Base-by-base conservation (phyloP, 2,113 vertebrate genomes). In the Arenaria interpres region DNA sequence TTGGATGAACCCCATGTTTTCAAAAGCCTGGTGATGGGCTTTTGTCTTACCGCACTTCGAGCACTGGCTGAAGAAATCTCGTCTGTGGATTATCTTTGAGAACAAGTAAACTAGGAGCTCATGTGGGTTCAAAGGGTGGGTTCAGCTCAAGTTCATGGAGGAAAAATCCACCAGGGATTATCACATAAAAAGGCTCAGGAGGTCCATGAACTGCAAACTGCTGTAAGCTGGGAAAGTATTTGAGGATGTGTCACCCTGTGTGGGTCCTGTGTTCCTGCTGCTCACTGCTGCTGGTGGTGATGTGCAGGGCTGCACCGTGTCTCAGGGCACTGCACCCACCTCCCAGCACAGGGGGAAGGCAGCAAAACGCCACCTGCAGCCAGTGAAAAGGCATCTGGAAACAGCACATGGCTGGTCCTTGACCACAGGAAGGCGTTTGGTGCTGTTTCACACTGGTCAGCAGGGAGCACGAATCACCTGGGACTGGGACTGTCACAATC, bases 151-250 rank as follows among this genome's bases (percentile, higher is more conserved):
- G 96, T 91, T 96, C 91, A 94, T 8, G 21, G 57, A 89, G 50
- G 71, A 59, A 89, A 96, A 96, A 82, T 89, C 67, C 89, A 37
- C n/a, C 24, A 32, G 41, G 74, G 94, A 91, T 97, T 94, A 96
- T 85, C 87, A 57, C 62, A 68, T 59, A 64, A 43, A 88, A 94
- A 88, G 77, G 60, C 77, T 96, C 69, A 53, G 84, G 48, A 87
- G 33, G 16, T 84, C 68, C 73, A 10, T 54, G 79, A 59, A 62
- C 66, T 74, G 53, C 74, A 48, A 82, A 85, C 23, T 54, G 46
- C 81, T 75, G 14, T 93, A 94, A 96, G 39, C 80, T 45, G 71
- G 74, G 87, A 62, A 96, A 68, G 27, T 64, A 94, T 88, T 68
- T 79, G 62, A 78, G 89, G 69, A 57, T 88, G 93, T 95, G 87